Base-by-base conservation (phyloP, 2,888 invertebrate species). In the Reticulitermes lucifugus region DNA sequence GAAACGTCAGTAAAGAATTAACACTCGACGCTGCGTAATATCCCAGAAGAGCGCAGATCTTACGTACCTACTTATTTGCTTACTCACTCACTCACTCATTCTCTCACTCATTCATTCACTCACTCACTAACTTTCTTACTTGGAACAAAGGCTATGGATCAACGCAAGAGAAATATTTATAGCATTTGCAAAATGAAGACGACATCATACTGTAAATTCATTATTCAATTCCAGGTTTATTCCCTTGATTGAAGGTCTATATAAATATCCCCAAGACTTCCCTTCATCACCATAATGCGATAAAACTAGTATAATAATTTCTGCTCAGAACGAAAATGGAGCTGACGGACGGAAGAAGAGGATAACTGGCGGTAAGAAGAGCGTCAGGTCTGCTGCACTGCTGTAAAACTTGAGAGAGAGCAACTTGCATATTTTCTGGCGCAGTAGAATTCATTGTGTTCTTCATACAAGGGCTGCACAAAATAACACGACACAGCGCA, bases 341-440 rank as follows among this genome's bases (percentile, higher is more conserved):
- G 77, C 77, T 77, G 77, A 46, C 70, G 70, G 65, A 41, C 70
- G 81, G 81, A 81, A 81, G 65, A 70, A 70, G 81, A 46, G 65
- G 81, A 70, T 81, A 81, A 81, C 29, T 60, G 59, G 41, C 51
- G 59, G 60, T 60, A 60, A 80, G 80, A 80, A 80, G n/a, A 18
- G 41, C 14, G 22, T 10, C 70, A 81, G 81, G 81, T 81, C 70
- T 70, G 18, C 41, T 60, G 6, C 70, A 41, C 51, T 51, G 80
- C 80, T 18, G 81, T 70, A 81, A 81, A 81, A 81, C 43, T 81
- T 70, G 46, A 41, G 43, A 81, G 70, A 41, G 43, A 81, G 70
- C 81, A 81, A 70, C 65, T 70, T 81, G 65, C 81, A 81, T 81
- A 70, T 70, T 81, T 81, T 70, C 81, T 70, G n/a, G 65, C n/a